Base-by-base conservation (phyloP, 1,140 invertebrate species). In the Phortica variegata region DNA sequence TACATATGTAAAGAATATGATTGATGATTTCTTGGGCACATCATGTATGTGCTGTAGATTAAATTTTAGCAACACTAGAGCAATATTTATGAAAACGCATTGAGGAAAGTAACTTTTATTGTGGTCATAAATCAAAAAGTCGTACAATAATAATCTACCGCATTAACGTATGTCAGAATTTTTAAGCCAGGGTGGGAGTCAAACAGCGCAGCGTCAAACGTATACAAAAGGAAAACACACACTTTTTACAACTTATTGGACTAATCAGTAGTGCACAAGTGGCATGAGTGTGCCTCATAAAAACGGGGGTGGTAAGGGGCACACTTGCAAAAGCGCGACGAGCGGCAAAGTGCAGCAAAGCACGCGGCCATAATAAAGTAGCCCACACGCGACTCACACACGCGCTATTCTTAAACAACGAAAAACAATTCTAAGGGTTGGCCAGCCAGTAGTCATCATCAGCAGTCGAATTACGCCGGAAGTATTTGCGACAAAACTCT, bases 181-280 rank as follows among this genome's bases (percentile, higher is more conserved):
- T 10, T 4, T 7, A 34, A 34, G n/a, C n/a, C n/a, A n/a, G n/a
- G n/a, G n/a, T n/a, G n/a, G n/a, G n/a, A n/a, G n/a, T n/a, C n/a
- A n/a, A n/a, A n/a, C n/a, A n/a, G n/a, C n/a, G n/a, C n/a, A n/a
- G n/a, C n/a, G n/a, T n/a, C n/a, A n/a, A 43, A 31, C 10, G 32
- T 12, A n/a, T 16, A 12, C 26, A 43, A 43, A 3, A 23, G 17
- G 23, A 31, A 15, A 4, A 26, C 23, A 26, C 54, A 66, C 66
- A 71, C 60, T 71, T 71, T 71, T 71, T 71, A 63, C 60, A 71
- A 66, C 66, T 71, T 71, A 71, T 71, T 71, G 66, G 58, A 65
- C 66, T 71, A 71, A 71, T 71, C 57, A 66, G 54, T 43, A 23
- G 33, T 38, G 26, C 18, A 45, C 17, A 2, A 38, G 17, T 20